Evolutionary conservation across 2,113 vertebrate genomes (phyloP).

Genomic region (Halichoerus grypus): DNA sequence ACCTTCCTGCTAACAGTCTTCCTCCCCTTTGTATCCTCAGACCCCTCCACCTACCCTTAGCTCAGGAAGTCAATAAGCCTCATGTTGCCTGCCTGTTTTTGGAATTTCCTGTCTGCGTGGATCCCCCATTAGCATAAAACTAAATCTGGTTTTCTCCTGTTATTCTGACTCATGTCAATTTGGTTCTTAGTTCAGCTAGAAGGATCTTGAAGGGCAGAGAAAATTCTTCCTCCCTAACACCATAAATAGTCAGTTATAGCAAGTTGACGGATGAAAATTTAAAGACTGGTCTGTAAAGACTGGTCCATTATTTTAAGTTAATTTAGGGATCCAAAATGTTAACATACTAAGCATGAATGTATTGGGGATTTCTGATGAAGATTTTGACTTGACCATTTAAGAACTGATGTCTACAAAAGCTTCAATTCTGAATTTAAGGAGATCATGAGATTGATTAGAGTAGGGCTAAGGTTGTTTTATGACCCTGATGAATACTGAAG

Average conservation of each 20-base stretch:
- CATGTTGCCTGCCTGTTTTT: neutral
- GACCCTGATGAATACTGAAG: neutral
- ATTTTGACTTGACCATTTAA: slow-evolving; percentile 6
- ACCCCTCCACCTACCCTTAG: neutral
- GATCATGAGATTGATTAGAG: neutral
- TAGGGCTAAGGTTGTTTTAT: neutral
- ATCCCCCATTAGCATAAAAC: neutral
- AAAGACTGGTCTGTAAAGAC: neutral
- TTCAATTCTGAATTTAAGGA: neutral
- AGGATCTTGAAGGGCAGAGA: neutral
- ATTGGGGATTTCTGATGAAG: neutral
- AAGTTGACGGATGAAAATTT: slow-evolving; percentile 28
- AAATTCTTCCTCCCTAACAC: neutral
- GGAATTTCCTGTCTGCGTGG: neutral
- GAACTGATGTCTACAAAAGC: neutral
- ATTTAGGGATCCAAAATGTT: slow-evolving; percentile 1
- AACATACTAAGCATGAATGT: neutral
- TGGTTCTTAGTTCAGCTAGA: neutral
- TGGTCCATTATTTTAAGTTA: neutral
- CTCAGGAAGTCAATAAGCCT: neutral
- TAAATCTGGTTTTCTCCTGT: neutral
- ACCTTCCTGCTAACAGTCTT: neutral
- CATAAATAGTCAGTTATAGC: slow-evolving; percentile 5
- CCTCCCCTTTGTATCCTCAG: neutral
- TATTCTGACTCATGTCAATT: neutral